Conservation (phyloP, 2,797 vertebrate genomes). For the Poecilia wingei region DNA sequence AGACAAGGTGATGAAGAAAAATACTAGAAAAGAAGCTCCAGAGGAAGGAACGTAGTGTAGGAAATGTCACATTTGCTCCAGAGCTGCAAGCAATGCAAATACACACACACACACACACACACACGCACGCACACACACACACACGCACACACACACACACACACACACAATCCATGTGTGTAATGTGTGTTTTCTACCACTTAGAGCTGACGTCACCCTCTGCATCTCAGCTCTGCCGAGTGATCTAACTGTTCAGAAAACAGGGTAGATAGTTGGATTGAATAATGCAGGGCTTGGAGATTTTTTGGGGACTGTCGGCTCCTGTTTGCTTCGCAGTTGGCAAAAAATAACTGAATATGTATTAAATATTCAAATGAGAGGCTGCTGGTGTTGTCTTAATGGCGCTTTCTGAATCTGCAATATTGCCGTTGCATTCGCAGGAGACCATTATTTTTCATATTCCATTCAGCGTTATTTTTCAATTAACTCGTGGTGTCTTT, state of each 20-base stretch:
- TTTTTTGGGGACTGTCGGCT: conserved; percentile 44
- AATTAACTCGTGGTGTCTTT: background rate
- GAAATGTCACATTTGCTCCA: background rate
- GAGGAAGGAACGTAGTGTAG: background rate
- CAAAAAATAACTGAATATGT: conserved; percentile 65
- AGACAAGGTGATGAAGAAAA: background rate
- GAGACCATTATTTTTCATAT: background rate
- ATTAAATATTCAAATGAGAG: conserved; percentile 69
- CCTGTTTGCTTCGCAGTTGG: conserved; percentile 47
- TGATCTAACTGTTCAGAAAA: conserved; percentile 37
- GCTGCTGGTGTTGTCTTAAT: conserved; percentile 10
- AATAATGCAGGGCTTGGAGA: conserved; percentile 61
- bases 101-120: no score
- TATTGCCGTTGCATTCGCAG: conserved; percentile 10
- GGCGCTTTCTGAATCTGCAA: conserved; percentile 24
- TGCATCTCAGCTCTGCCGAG: conserved; percentile 41
- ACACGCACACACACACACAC: no score
- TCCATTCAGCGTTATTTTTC: background rate
- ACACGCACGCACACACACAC: no score
- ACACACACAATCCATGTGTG: background rate
- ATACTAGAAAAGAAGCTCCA: background rate
- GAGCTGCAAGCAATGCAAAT: background rate
- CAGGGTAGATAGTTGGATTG: conserved; percentile 44
- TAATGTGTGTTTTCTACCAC: conserved; percentile 25
- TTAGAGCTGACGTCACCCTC: conserved; percentile 40